Percentiles rank a stretch among this genome's conserved stretches.
Conservation (phyloP, 2,797 vertebrate species). For the Diglossa cyanea region DNA sequence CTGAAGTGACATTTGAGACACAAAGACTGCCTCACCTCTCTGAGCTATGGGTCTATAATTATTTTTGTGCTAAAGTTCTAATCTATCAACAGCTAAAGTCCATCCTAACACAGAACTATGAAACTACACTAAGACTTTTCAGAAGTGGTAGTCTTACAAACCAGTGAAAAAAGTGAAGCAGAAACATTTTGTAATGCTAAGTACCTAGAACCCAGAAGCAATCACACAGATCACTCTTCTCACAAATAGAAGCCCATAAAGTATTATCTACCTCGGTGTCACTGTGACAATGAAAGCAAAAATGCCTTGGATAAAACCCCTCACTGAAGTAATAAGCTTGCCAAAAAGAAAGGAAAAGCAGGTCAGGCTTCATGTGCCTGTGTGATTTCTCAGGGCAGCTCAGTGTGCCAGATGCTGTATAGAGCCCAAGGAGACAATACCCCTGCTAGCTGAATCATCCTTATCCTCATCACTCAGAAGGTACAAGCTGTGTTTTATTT, state of each 20-base stretch:
- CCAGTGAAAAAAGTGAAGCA: background rate
- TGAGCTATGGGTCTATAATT: background rate
- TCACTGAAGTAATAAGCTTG: background rate
- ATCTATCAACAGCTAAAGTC: background rate
- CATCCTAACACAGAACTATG: background rate
- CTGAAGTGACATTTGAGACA: background rate
- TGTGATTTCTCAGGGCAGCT: background rate
- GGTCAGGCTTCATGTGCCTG: background rate
- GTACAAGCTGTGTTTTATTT: background rate
- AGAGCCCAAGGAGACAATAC: background rate
- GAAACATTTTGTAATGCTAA: background rate
- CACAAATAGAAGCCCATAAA: background rate
- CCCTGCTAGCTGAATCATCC: background rate
- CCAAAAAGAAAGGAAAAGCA: background rate
- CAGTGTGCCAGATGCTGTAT: background rate
- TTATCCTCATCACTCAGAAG: background rate
- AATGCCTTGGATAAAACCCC: fast-evolving
- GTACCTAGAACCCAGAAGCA: background rate
- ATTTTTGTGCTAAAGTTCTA: background rate
- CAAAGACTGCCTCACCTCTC: background rate
- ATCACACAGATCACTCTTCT: background rate
- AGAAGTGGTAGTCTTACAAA: background rate
- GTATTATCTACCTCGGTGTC: background rate
- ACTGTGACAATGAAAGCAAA: background rate
- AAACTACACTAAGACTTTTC: background rate